phyloP scores from a whole-genome alignment of 1,140 invertebrate genomes.

The Drosophila murphyi region DNA sequence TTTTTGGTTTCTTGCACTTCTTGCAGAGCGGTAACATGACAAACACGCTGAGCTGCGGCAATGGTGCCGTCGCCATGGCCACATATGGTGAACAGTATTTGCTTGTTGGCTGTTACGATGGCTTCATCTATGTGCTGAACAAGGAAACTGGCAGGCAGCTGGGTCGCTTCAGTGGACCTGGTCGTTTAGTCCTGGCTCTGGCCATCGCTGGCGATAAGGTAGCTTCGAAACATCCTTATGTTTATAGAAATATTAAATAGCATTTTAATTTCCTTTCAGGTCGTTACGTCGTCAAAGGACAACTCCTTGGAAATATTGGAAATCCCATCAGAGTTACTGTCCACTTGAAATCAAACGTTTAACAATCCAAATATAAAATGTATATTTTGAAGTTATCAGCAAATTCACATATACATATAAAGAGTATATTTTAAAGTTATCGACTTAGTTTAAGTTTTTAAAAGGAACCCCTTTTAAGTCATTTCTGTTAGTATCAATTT shows the following conservation, averaged over 20 bases:
- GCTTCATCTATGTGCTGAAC: constrained; percentile 89
- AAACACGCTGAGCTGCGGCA: constrained; percentile 86
- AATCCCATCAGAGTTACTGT: constrained; percentile 55
- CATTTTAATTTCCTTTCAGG: constrained; percentile 40
- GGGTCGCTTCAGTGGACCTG: constrained; percentile 87
- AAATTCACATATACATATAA: background rate
- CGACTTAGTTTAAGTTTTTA: constrained; percentile 13
- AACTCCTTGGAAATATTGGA: constrained; percentile 69
- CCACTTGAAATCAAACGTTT: background rate
- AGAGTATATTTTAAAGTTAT: constrained; percentile 37
- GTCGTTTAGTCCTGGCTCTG: constrained; percentile 88
- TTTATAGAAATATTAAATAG: background rate
- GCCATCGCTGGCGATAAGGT: constrained; percentile 88
- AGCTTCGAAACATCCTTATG: background rate
- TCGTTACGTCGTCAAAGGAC: constrained; percentile 77
- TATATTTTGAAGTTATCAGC: constrained; percentile 30
- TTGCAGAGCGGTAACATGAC: constrained; percentile 86
- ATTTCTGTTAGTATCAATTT: constrained; percentile 1
- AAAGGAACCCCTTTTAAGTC: constrained; percentile 13
- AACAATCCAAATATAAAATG: constrained; percentile 7
- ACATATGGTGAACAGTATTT: constrained; percentile 86
- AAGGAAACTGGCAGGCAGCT: constrained; percentile 76
- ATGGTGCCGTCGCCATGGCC: constrained; percentile 88
- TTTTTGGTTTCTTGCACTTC: background rate
- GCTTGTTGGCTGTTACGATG: constrained; percentile 89